phyloP scores from a whole-genome alignment of 2,888 invertebrate species.

The Entomobrya multifasciata region DNA sequence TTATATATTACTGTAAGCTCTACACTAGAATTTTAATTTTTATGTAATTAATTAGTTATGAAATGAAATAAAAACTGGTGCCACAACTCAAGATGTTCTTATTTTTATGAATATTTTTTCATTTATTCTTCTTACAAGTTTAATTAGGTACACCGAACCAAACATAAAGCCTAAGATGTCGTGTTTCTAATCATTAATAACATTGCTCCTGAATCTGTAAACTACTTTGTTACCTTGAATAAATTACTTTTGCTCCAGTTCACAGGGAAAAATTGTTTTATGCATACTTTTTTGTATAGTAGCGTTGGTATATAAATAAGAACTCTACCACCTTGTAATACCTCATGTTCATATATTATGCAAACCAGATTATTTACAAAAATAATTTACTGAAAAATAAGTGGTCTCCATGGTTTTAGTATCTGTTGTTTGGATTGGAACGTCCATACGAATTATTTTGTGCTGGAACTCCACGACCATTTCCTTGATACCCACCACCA shows the following conservation, averaged over 20 bases:
- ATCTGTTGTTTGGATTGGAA: not conserved
- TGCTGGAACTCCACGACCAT: conserved; percentile 39
- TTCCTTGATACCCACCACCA: conserved; percentile 37
- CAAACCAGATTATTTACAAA: conserved; percentile 44
- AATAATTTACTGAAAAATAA: conserved; percentile 24
- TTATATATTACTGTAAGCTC: too few relatives aligned
- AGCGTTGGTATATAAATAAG: not conserved
- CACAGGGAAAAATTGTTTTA: not conserved
- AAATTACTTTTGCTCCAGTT: conserved; percentile 11
- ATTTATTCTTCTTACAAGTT: too few relatives aligned
- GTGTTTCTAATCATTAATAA: not conserved
- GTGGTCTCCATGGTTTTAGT: not conserved
- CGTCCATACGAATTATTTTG: not conserved
- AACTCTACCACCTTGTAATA: not conserved
- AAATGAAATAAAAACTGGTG: too few relatives aligned
- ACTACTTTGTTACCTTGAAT: not conserved
- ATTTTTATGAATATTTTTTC: too few relatives aligned
- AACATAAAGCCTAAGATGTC: conserved; percentile 2
- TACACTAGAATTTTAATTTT: too few relatives aligned
- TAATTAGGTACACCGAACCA: too few relatives aligned
- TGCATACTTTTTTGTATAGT: not conserved
- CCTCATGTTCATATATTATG: not conserved
- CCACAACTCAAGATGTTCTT: too few relatives aligned
- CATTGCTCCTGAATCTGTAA: not conserved
- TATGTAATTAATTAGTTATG: too few relatives aligned